Evolutionary conservation across 64 coral and sea anemone species (phyloP), one percentile per base, ranked within the genome.

Genomic region (Porites lutea): DNA sequence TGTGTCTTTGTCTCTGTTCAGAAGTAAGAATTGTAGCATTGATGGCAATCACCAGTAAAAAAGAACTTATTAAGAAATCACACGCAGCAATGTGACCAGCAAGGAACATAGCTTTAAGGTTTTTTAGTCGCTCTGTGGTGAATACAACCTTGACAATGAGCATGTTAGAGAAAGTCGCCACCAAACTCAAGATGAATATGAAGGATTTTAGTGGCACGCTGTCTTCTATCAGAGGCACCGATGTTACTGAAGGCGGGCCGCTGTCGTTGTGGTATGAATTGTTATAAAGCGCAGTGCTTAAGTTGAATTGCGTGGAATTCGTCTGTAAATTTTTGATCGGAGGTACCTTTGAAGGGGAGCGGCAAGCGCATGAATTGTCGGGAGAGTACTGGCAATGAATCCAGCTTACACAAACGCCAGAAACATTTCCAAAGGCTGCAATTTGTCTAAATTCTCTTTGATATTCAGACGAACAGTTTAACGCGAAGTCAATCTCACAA

Each of bases 21-120:
- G 37, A 15, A 16, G 22, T 9, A 48, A 59, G 59, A 65, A 83
- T 61, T 44, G 44, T 23, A 65, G 76, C 53, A 16, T 79, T n/a
- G 10, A 59, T 58, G 22, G 20, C 50, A 58, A 3, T 11, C 37
- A 59, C 37, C 27, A 83, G 23, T 48, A 83, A 65, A 66, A 16
- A 65, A 2, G 43, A 15, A 47, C 59, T 61, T n/a, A 83, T 65
- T 15, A 83, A 14, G 43, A 83, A 65, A 43, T 83, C 79, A 7
- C 79, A 83, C 12, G 66, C 22, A 4, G 79, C 79, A 19, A 65
- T 65, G 4, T 83, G 79, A 9, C 55, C 79, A n/a, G 79, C 79
- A 18, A 83, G 20, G 60, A 65, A 83, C 59, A 83, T 83, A 5
- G 79, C 43, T 6, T 61, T 83, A 14, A 66, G 2, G 13, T 15